Conservation (phyloP, 2,113 vertebrate genomes). For the Brachypodius melanocephalos region DNA sequence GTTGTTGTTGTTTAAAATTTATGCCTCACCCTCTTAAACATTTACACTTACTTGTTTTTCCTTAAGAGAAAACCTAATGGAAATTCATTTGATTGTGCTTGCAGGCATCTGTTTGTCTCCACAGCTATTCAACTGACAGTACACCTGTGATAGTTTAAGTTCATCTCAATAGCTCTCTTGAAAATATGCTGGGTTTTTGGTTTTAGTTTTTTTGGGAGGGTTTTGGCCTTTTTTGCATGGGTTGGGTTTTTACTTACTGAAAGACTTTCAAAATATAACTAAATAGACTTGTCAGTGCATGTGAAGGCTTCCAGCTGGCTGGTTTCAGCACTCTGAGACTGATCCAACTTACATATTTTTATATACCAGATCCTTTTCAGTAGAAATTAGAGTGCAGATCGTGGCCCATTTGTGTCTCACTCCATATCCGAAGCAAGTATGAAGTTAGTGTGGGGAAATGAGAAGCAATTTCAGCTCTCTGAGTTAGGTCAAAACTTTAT, state of each 20-base stretch:
- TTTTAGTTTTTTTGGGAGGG: not conserved
- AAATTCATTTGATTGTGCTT: not conserved
- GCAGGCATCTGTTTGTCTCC: not conserved
- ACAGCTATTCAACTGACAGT: not conserved
- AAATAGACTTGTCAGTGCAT: not conserved
- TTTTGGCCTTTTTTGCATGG: not conserved
- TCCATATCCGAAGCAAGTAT: not conserved
- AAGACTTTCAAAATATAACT: not conserved
- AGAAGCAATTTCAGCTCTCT: not conserved
- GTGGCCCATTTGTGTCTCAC: not conserved
- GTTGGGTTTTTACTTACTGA: not conserved
- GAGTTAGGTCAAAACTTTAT: not conserved
- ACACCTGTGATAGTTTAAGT: not conserved
- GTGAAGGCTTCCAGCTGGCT: not conserved
- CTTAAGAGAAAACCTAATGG: not conserved
- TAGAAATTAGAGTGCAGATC: not conserved
- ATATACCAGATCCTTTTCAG: not conserved
- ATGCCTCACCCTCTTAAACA: not conserved
- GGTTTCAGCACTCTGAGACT: not conserved
- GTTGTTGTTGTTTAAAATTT: not conserved
- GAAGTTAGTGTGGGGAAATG: not conserved
- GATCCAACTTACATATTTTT: not conserved
- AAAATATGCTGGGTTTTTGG: fast-evolving
- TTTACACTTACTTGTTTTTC: not conserved
- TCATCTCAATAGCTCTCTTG: not conserved